A percentile compares a stretch with the other conserved stretches of the same genome.
phyloP scores from a whole-genome alignment of 2,797 vertebrate genomes.

The Pangasius larnaudii region DNA sequence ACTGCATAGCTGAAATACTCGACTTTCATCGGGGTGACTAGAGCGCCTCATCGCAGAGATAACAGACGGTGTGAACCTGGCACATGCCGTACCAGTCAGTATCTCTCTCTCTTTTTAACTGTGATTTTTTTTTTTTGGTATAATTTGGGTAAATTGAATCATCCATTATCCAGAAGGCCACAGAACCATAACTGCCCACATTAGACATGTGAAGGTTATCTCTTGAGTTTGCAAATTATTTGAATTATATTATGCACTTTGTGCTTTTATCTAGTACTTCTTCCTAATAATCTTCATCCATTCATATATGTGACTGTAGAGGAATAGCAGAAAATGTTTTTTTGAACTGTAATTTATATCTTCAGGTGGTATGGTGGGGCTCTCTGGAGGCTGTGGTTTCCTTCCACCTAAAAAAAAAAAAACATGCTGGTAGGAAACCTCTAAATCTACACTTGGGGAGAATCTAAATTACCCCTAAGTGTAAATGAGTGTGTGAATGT shows the following conservation, averaged over 20 bases:
- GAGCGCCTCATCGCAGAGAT: constrained; percentile 42
- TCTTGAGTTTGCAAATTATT: neutral
- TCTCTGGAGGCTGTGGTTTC: neutral
- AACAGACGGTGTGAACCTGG: constrained; percentile 39
- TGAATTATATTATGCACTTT: neutral
- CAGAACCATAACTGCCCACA: neutral
- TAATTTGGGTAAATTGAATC: neutral
- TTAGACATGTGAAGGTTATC: neutral
- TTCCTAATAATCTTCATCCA: neutral
- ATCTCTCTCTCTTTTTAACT: neutral
- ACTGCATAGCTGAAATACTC: constrained; percentile 52
- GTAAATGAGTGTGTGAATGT: neutral
- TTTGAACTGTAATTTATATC: neutral
- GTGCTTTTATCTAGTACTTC: neutral
- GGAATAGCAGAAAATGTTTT: constrained; percentile 34
- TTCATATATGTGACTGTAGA: constrained; percentile 15
- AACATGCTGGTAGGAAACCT: neutral
- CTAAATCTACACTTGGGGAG: neutral
- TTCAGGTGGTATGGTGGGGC: neutral
- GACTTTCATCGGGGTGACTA: constrained; percentile 41
- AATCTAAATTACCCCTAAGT: neutral
- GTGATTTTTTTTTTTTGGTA: neutral
- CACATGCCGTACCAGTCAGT: constrained; percentile 31
- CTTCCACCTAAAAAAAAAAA: neutral
- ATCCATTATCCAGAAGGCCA: neutral